A percentile compares a stretch with the other conserved stretches of the same genome.
phyloP scores from a whole-genome alignment of 2,888 invertebrate genomes.

The Drosophila nigricruria region DNA sequence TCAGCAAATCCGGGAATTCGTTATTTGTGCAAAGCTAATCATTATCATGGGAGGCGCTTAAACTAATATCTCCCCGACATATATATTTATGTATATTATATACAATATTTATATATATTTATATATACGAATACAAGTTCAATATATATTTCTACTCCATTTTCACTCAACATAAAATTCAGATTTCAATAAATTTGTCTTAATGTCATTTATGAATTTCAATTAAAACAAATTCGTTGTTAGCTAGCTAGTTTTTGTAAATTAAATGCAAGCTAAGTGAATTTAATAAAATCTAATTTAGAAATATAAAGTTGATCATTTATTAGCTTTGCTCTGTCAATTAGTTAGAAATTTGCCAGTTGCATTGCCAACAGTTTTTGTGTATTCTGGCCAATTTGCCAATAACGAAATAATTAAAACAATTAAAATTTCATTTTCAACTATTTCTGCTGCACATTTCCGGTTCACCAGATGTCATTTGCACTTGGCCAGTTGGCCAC shows the following conservation, averaged over 20 bases:
- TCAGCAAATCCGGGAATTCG: too few species aligned
- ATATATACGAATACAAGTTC: background rate
- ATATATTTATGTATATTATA: too few species aligned
- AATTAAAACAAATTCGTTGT: background rate
- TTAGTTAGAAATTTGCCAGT: conserved; percentile 4
- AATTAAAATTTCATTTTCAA: conserved; percentile 71
- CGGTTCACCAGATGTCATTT: conserved; percentile 55
- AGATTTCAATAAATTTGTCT: background rate
- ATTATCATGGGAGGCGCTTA: too few species aligned
- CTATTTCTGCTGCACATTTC: conserved; percentile 58
- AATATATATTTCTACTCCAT: background rate
- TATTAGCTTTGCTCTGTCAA: conserved; percentile 21
- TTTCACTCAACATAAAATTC: background rate
- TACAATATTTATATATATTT: too few species aligned
- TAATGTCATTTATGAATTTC: background rate
- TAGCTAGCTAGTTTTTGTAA: background rate
- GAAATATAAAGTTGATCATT: background rate
- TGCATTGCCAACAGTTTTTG: conserved; percentile 1
- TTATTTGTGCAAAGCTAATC: too few species aligned
- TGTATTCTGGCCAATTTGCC: conserved; percentile 57
- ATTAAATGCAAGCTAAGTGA: background rate
- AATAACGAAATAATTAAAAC: conserved; percentile 63
- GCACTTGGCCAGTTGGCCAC: conserved; percentile 34
- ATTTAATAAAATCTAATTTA: background rate
- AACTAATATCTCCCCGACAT: too few species aligned